A percentile compares a stretch with the other conserved stretches of the same genome.
Evolutionary conservation across 2,797 vertebrate genomes (phyloP).

Genomic region (Trichosurus vulpecula): DNA sequence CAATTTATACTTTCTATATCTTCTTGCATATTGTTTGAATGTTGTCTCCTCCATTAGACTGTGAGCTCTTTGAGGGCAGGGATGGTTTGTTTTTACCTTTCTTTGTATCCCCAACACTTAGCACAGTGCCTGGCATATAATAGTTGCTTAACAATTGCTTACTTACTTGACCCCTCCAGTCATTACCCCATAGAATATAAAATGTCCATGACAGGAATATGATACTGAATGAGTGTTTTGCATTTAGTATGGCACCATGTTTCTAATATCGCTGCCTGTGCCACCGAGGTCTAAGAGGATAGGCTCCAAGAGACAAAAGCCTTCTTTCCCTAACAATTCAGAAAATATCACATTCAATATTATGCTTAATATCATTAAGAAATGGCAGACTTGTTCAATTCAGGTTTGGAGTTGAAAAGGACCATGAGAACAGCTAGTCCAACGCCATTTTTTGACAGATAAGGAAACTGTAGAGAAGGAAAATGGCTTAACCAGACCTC

Average conservation of each 20-base stretch:
- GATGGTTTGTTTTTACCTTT: not conserved
- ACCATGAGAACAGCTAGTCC: not conserved
- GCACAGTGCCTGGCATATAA: not conserved
- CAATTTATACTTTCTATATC: not conserved
- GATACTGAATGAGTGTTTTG: not conserved
- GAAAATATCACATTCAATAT: not conserved
- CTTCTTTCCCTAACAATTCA: not conserved
- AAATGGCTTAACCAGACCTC: not conserved
- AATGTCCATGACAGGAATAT: not conserved
- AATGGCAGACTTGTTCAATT: not conserved
- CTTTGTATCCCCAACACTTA: not conserved
- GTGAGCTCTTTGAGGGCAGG: not conserved
- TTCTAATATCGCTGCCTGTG: constrained; percentile 8
- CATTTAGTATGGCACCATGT: not conserved
- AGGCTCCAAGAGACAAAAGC: not conserved
- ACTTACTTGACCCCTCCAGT: not conserved
- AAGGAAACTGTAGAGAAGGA: not conserved
- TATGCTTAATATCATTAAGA: not conserved
- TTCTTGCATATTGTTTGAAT: not conserved
- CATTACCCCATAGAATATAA: not conserved
- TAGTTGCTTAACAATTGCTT: not conserved
- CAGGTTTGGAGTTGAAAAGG: not conserved
- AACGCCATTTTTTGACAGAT: not conserved
- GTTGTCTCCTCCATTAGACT: not conserved
- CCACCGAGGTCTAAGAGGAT: not conserved